Evolutionary conservation across 1,140 invertebrate genomes (phyloP), one percentile per base, ranked within the genome.

Genomic region (Arion vulgaris): DNA sequence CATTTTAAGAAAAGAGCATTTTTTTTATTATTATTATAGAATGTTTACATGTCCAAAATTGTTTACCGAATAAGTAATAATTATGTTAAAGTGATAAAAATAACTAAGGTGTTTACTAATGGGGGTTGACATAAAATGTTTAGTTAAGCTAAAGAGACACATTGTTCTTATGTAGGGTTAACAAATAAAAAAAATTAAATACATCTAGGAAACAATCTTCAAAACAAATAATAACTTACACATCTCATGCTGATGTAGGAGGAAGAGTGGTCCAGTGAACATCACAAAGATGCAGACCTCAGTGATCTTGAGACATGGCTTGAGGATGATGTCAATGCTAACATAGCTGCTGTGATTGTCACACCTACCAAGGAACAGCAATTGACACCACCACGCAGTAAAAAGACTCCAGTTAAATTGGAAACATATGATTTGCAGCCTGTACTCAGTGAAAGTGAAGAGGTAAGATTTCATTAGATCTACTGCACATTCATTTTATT

Each of bases 251-350:
- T 66, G n/a, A 68, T 49, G 11, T 51, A 81, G 80, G 80, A 81
- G 71, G 80, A 81, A 38, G 80, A 73, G n/a, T 81, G 80, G 80
- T 53, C 49, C 19, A 57, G 34, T 73, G 49, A 72, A 28, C 69
- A 45, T 4, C 80, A 81, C 80, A 81, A 57, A 62, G 71, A 81
- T 73, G 80, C 80, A 34, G 72, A 74, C 57, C 51, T 81, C 5
- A 81, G 80, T 81, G 80, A 81, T 39, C 57, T 81, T 53, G 80
- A 81, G 71, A 66, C 45, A 4, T 81, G 80, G 80, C 39, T 81
- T 17, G 80, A 81, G 32, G 80, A 81, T 69, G 80, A 81, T 57
- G 32, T 81, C 15, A 81, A 81, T 73, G 68, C 62, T 23, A 80
- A 79, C 57, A 79, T 79, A 11, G 15, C 77, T 13, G 7, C 74